Percentiles rank a stretch among this genome's conserved stretches.
These are phyloP conservation scores for Python bivittatus DNA, from an alignment of 2,113 vertebrate genomes.

Conservation along the genomic window DNA sequence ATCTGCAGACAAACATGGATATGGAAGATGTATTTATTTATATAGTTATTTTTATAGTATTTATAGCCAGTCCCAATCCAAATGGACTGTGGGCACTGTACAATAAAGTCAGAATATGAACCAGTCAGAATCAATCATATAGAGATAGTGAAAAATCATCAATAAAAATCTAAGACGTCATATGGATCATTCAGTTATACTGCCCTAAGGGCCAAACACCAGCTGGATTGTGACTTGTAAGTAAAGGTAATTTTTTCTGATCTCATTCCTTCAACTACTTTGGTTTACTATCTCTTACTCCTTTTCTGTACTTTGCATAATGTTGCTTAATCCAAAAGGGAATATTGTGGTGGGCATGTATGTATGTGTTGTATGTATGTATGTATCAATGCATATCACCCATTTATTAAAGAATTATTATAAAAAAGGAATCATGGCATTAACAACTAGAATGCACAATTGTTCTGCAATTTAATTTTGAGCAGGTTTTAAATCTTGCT, in stretches of 20 bases:
- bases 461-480: background rate
- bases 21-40: background rate
- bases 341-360: background rate
- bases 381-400: background rate
- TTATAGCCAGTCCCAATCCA: background rate
- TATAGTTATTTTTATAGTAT: background rate
- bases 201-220: background rate
- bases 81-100: background rate
- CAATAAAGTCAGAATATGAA: background rate
- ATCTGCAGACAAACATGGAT: background rate
- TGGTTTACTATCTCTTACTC: background rate
- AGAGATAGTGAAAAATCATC: background rate
- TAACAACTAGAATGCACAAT: background rate
- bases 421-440: background rate
- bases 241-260: background rate
- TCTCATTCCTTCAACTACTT: background rate
- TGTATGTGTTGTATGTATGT: background rate
- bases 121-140: background rate
- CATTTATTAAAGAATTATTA: background rate
- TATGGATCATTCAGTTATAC: background rate
- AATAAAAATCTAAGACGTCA: background rate
- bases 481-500: background rate
- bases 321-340: background rate
- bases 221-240: background rate
- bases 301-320: background rate